Percentiles rank a stretch among this genome's conserved stretches.
These are phyloP conservation scores for Aramus guarauna DNA, from an alignment of 2,113 vertebrate genomes.

Conservation along the genomic window DNA sequence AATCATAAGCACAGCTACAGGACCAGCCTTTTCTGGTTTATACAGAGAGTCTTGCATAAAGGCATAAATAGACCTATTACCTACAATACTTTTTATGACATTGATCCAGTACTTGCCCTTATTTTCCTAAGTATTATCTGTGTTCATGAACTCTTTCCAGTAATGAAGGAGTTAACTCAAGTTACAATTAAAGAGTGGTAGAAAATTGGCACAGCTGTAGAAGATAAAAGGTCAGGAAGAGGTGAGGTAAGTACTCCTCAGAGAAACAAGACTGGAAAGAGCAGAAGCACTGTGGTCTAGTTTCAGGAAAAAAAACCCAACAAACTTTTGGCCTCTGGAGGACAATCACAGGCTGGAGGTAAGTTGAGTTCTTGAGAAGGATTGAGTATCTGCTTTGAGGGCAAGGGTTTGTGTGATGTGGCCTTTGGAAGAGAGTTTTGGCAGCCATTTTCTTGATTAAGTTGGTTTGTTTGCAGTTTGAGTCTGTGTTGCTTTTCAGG, in stretches of 20 bases:
- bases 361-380: background rate
- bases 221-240: background rate
- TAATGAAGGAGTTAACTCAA: background rate
- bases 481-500: background rate
- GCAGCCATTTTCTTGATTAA: background rate
- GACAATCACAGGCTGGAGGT: background rate
- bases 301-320: background rate
- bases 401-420: background rate
- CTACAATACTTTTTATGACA: background rate
- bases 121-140: background rate
- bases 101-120: background rate
- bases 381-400: background rate
- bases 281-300: background rate
- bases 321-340: background rate
- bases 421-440: background rate
- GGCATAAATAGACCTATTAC: background rate
- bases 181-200: background rate
- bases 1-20: background rate
- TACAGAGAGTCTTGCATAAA: background rate
- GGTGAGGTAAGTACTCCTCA: background rate
- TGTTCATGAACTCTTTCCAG: background rate
- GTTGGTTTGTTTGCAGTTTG: background rate
- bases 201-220: background rate
- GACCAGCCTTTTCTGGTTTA: background rate
- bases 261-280: background rate